Evolutionary conservation across 2,797 vertebrate genomes (phyloP).

Genomic region (Phalanger gymnotis): DNA sequence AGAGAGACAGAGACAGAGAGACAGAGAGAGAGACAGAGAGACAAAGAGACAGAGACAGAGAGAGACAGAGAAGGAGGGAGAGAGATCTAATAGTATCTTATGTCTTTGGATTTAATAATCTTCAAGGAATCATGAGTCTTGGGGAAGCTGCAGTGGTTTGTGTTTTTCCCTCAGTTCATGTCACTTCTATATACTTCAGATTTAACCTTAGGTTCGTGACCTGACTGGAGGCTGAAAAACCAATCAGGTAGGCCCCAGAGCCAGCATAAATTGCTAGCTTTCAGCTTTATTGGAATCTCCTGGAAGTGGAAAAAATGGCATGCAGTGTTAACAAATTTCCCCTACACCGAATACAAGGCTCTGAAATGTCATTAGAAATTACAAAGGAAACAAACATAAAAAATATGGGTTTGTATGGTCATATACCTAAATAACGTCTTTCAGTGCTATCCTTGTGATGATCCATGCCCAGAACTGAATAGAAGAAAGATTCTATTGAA

Average conservation of each 20-base stretch:
- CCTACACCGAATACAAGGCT: not conserved
- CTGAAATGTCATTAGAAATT: not conserved
- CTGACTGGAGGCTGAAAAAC: not conserved
- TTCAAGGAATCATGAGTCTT: conserved; percentile 11
- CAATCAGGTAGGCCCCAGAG: not conserved
- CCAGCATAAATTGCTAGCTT: not conserved
- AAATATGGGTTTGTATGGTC: not conserved
- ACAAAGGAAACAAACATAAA: not conserved
- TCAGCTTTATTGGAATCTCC: not conserved
- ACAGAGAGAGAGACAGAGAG: too few relatives aligned
- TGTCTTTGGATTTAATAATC: not conserved
- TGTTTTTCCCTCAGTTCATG: not conserved
- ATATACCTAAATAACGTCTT: not conserved
- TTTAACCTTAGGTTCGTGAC: not conserved
- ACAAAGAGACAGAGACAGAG: too few relatives aligned
- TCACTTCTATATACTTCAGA: conserved; percentile 33
- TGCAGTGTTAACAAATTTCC: not conserved
- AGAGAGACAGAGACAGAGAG: too few relatives aligned
- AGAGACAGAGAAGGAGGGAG: too few relatives aligned
- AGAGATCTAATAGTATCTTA: not conserved
- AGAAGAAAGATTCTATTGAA: not conserved
- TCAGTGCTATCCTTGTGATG: not conserved
- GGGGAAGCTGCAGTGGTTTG: not conserved
- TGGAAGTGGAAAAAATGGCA: not conserved
- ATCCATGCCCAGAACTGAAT: not conserved